Evolutionary conservation across 1,140 invertebrate species (phyloP), one percentile per base, ranked within the genome.

Genomic region (Anagrus nilaparvatae): DNA sequence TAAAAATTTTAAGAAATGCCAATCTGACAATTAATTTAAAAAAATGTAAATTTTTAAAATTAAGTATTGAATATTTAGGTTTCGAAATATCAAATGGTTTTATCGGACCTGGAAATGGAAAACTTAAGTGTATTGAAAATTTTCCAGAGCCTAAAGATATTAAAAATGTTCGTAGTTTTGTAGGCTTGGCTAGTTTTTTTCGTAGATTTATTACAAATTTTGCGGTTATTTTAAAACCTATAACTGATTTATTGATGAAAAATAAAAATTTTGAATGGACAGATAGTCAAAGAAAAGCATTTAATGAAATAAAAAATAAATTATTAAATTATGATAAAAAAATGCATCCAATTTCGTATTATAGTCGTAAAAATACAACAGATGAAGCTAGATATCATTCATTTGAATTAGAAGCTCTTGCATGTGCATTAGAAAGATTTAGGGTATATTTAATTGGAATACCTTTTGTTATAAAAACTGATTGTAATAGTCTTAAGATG

Each of bases 41-140:
- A 10, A 60, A 61, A 52, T 60, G 56, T 43, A 31, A 39, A 10
- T 56, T 63, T 42, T 35, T 58, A 21, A 21, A 43, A 37, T 37
- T 12, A 18, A 29, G 44, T 30, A 31, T 61, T 0, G 48, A 53
- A 39, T 58, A 47, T 41, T 45, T 61, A 27, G 58, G 58, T 2
- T 49, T 59, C 34, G 44, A 51, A n/a, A 51, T 66, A 10, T 17
- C 30, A 42, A 25, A 44, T 10, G 48, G 47, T 20, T 37, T 16
- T 7, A 34, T 54, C 19, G 39, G 39, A 21, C 48, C 50, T 39
- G 23, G 48, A 27, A 1, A 7, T 23, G 33, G 40, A 8, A 59
- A 60, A 31, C 29, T 50, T 9, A n/a, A 38, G 19, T 47, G 44
- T 2, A 39, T 58, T 7, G 21, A 38, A 33, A 44, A 41, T n/a